Percentiles rank a stretch among this genome's conserved stretches.
phyloP scores from a whole-genome alignment of 1,140 invertebrate genomes.

The Sycophaga agraensis region DNA sequence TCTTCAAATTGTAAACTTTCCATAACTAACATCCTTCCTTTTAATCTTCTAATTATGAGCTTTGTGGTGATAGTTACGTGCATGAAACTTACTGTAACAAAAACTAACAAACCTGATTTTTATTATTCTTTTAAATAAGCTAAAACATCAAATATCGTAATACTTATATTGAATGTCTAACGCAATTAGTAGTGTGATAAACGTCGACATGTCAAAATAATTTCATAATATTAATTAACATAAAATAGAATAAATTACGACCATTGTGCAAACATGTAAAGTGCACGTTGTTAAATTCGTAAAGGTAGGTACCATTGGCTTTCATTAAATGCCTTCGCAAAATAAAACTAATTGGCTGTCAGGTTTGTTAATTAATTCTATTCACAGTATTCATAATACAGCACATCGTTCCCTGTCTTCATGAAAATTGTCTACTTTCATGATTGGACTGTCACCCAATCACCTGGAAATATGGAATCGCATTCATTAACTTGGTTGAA shows the following conservation, averaged over 20 bases:
- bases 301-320: constrained; percentile 29
- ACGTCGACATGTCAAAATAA: constrained; percentile 2
- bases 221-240: constrained; percentile 4
- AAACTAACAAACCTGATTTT: constrained; percentile 30
- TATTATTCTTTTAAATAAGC: not conserved
- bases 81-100: constrained; percentile 9
- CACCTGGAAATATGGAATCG: constrained; percentile 8
- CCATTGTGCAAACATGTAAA: not conserved
- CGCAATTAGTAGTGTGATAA: not conserved
- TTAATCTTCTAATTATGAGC: constrained; percentile 14
- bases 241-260: not conserved
- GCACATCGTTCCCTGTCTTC: constrained; percentile 10
- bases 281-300: not conserved
- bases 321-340: constrained; percentile 17
- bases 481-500: constrained; percentile 1
- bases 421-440: constrained; percentile 22
- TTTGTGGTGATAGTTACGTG: constrained; percentile 14
- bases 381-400: constrained; percentile 30
- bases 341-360: constrained; percentile 46
- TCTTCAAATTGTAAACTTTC: constrained; percentile 1
- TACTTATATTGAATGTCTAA: not conserved
- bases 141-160: constrained; percentile 1
- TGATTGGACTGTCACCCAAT: constrained; percentile 6
- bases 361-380: constrained; percentile 44
- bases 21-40: constrained; percentile 14